These are phyloP conservation scores for Ibidorhyncha struthersii DNA, from an alignment of 2,113 vertebrate species.

Conservation along the genomic window DNA sequence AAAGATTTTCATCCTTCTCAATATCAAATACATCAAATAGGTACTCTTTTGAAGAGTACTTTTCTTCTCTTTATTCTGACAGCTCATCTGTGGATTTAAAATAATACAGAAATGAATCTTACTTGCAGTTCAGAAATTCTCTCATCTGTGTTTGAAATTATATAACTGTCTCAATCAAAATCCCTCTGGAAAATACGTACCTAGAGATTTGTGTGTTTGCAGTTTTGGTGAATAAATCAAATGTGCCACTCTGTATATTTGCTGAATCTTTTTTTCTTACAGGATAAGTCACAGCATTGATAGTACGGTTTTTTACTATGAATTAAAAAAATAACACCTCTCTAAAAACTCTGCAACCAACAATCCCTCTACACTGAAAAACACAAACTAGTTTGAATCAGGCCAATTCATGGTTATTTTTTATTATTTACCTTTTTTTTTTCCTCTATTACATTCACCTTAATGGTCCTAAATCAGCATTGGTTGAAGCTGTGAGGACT, in stretches of 20 bases:
- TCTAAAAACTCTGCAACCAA: neutral
- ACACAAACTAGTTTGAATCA: neutral
- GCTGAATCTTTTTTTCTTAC: neutral
- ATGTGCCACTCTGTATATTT: neutral
- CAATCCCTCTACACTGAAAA: neutral
- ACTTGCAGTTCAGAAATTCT: neutral
- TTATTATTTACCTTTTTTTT: neutral
- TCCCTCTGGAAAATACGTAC: neutral
- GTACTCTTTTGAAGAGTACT: neutral
- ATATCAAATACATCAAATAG: neutral
- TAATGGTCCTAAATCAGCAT: neutral
- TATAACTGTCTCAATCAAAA: neutral
- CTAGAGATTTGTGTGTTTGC: neutral
- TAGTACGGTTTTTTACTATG: neutral
- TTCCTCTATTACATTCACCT: neutral
- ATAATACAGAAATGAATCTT: neutral
- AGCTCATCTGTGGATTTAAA: neutral
- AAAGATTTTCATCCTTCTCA: neutral
- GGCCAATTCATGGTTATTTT: neutral
- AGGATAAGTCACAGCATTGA: neutral
- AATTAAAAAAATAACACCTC: neutral
- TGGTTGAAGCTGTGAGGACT: neutral
- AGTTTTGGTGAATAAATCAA: slow-evolving; percentile 15
- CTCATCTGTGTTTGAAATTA: slow-evolving; percentile 37
- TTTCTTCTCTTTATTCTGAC: neutral